Evolutionary conservation across 2,797 vertebrate species (phyloP).

Genomic region (Varecia variegata): DNA sequence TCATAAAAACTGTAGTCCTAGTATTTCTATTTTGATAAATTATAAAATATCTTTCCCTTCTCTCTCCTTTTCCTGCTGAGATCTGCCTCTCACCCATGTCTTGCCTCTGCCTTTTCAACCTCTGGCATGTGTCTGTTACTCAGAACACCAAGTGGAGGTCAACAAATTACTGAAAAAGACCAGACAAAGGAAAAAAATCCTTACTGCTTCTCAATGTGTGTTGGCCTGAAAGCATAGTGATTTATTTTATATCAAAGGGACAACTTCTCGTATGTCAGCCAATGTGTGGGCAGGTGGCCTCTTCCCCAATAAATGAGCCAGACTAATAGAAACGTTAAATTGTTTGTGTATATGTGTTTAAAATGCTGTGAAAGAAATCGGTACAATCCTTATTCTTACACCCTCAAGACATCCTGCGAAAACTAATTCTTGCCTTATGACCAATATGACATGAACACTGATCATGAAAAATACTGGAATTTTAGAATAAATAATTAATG

Average conservation of each 20-base stretch:
- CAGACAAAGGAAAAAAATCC: background rate
- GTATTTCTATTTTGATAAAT: slow-evolving; percentile 24
- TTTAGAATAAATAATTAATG: slow-evolving; percentile 15
- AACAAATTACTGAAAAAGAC: background rate
- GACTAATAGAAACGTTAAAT: background rate
- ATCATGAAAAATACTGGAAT: background rate
- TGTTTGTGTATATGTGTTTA: background rate
- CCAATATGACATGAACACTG: background rate
- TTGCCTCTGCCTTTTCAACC: background rate
- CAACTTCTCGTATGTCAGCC: background rate
- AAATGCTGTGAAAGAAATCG: background rate
- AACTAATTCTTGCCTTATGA: background rate
- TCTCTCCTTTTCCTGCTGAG: background rate
- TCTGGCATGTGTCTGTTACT: background rate
- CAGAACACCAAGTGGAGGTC: background rate
- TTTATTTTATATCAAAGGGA: background rate
- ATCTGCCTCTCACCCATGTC: background rate
- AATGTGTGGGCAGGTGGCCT: too few relatives aligned
- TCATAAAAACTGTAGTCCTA: background rate
- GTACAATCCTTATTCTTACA: background rate
- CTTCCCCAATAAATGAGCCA: background rate
- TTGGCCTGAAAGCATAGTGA: background rate
- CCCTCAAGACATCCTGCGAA: background rate
- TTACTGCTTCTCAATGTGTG: background rate
- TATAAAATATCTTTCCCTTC: slow-evolving; percentile 23